phyloP scores from a whole-genome alignment of 2,113 vertebrate species.

The Polyodon spathula region DNA sequence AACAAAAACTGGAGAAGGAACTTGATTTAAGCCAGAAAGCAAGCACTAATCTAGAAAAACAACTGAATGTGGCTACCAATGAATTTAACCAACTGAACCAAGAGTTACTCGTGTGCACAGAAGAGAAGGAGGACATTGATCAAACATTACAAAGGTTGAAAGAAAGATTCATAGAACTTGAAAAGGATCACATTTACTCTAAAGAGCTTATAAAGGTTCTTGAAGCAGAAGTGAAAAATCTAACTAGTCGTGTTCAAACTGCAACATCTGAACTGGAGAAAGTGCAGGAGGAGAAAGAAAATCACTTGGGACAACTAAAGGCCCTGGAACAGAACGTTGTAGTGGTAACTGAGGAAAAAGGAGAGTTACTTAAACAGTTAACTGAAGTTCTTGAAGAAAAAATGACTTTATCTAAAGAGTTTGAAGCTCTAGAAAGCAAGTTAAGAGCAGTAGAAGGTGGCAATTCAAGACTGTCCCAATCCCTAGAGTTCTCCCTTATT shows the following conservation, averaged over 20 bases:
- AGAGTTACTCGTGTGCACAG: slow-evolving; percentile 53
- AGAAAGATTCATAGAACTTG: slow-evolving; percentile 50
- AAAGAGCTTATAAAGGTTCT: slow-evolving; percentile 48
- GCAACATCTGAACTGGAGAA: slow-evolving; percentile 38
- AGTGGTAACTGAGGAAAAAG: slow-evolving; percentile 36
- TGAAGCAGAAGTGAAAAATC: slow-evolving; percentile 55
- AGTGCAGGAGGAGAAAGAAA: slow-evolving; percentile 44
- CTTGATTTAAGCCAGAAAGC: slow-evolving; percentile 46
- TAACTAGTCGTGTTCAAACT: slow-evolving; percentile 44
- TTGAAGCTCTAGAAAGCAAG: slow-evolving; percentile 54
- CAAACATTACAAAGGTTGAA: slow-evolving; percentile 49
- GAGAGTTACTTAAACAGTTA: slow-evolving; percentile 48
- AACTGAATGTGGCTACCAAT: slow-evolving; percentile 43
- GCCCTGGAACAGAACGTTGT: slow-evolving; percentile 40
- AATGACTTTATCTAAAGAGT: slow-evolving; percentile 40
- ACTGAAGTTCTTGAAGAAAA: slow-evolving; percentile 53
- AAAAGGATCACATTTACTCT: slow-evolving; percentile 46
- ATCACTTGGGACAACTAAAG: slow-evolving; percentile 49
- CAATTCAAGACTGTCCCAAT: slow-evolving; percentile 51
- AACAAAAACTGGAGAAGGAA: slow-evolving; percentile 48
- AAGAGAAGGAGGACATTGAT: slow-evolving; percentile 56
- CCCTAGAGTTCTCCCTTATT: slow-evolving; percentile 60
- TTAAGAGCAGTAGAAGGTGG: slow-evolving; percentile 53
- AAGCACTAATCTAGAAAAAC: slow-evolving; percentile 52
- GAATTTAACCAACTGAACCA: slow-evolving; percentile 55